Base-by-base conservation (phyloP, 2,888 invertebrate species). In the Candidula unifasciata region DNA sequence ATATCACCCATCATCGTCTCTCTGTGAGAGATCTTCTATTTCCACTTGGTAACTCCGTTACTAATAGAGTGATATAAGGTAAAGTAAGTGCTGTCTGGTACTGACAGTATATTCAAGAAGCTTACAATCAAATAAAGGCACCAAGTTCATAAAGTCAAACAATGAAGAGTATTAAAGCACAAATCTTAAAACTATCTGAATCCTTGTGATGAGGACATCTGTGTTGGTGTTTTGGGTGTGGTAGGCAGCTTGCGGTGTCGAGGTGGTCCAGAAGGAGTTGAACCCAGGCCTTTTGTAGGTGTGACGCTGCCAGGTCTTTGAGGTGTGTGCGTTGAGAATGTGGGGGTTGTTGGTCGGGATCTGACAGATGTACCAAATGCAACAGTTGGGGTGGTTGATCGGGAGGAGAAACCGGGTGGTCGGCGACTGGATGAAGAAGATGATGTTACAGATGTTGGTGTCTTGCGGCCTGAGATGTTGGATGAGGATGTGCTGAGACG, bases 401-500 rank as follows among this genome's bases (percentile, higher is more conserved):
- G 88, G 1, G 89, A 89, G 16, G 89, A 88, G 37, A 88, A 89
- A 37, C 87, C 88, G 33, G 86, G 85, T 3, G 89, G 87, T 27
- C 86, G 86, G 6, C 37, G 86, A 84, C 54, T 86, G 71, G 18
- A 83, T 24, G 24, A 60, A 24, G 18, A 24, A 10, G 78, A 64
- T 79, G 78, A 79, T 66, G 66, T 66, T 79, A 66, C 64, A 2
- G 77, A 71, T 79, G 84, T 89, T 89, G 37, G 90, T 88, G 84
- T 85, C 30, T 81, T 80, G 21, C 84, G 74, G 13, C 84, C 84
- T 44, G 88, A 88, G 44, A 91, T 87, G 85, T 89, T 90, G 24
- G 91, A 89, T 30, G 91, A 90, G 37, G 91, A 91, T 35, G 88
- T 90, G 85, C 91, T 91, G 44, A 91, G 87, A 60, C 91, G 90